Conservation (phyloP, 2,888 invertebrate species). For the Bursaphelenchus okinawaensis region DNA sequence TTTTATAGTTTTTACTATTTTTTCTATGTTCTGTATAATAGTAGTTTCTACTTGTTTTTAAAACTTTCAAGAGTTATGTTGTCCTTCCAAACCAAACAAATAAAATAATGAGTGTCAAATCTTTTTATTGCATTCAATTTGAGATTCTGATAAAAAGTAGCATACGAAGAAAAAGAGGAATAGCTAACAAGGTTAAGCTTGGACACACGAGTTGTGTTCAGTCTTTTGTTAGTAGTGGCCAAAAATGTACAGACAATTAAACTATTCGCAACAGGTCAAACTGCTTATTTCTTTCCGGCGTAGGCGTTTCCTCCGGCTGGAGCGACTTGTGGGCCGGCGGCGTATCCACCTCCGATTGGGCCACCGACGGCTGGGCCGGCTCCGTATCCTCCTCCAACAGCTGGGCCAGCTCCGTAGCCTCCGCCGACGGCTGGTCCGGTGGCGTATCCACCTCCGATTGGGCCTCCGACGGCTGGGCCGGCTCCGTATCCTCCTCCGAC, state of each 20-base stretch:
- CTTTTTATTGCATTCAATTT: not conserved
- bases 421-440: not conserved
- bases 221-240: not conserved
- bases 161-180: not conserved
- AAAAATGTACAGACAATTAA: not conserved
- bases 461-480: not conserved
- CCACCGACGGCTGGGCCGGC: constrained; percentile 1
- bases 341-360: constrained; percentile 1
- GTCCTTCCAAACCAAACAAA: too few relatives aligned
- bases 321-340: constrained; percentile 6
- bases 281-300: constrained; percentile 3
- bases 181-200: not conserved
- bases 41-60: too few relatives aligned
- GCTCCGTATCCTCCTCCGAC: constrained; percentile 6
- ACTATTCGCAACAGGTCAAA: not conserved
- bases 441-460: constrained; percentile 4
- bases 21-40: too few relatives aligned
- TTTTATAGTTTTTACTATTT: too few relatives aligned
- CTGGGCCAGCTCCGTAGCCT: not conserved
- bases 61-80: too few relatives aligned
- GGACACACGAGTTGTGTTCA: not conserved
- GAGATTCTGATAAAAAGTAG: not conserved
- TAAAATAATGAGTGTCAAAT: too few relatives aligned
- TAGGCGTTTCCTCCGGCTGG: constrained; percentile 9
- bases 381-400: not conserved